A percentile compares a stretch with the other conserved stretches of the same genome.
These are phyloP conservation scores for Petroica traversi DNA, from an alignment of 2,113 vertebrate species.

Conservation along the genomic window DNA sequence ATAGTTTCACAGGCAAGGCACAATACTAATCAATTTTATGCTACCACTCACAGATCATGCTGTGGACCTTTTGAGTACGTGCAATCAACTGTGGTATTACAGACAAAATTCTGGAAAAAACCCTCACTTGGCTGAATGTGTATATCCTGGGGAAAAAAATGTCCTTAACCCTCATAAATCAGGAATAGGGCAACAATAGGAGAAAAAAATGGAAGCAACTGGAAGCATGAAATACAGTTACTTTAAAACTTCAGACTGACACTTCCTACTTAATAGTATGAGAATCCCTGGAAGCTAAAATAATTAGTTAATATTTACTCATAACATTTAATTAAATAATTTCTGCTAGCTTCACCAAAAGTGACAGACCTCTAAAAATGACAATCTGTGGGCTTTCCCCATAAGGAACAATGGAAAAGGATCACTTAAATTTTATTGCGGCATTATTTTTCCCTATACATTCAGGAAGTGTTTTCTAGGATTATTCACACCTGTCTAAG, in stretches of 20 bases:
- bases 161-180: background rate
- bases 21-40: background rate
- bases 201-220: background rate
- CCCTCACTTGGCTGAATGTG: background rate
- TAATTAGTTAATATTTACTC: background rate
- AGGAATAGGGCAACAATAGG: background rate
- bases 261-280: background rate
- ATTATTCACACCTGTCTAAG: background rate
- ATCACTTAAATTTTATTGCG: background rate
- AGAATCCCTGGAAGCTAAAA: background rate
- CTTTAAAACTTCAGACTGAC: background rate
- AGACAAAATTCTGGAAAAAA: background rate
- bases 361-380: background rate
- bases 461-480: background rate
- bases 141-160: rapidly evolving
- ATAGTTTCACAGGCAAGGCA: background rate
- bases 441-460: background rate
- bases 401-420: background rate
- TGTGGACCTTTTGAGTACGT: background rate
- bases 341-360: background rate
- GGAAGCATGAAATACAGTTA: background rate
- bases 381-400: background rate
- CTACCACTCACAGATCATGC: background rate
- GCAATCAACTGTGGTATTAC: rapidly evolving
- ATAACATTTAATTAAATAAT: background rate